phyloP scores from a whole-genome alignment of 2,797 vertebrate genomes.

The Scarus forsteni region DNA sequence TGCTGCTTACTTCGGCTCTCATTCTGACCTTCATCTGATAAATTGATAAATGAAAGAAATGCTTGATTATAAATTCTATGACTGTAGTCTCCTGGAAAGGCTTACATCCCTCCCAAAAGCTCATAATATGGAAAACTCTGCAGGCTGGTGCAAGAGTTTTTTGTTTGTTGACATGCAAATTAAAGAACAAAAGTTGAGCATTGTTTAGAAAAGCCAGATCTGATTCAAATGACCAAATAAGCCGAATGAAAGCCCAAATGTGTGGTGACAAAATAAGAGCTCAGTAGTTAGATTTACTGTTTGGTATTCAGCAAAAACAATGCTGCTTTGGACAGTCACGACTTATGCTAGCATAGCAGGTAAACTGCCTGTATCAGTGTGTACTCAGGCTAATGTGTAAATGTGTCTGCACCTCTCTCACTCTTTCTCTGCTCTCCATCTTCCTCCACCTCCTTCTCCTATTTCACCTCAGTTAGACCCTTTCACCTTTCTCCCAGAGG shows the following conservation, averaged over 20 bases:
- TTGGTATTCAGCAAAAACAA: constrained; percentile 3
- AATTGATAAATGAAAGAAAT: too few species aligned
- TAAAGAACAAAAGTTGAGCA: background rate
- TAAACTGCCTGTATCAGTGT: constrained; percentile 33
- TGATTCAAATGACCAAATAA: background rate
- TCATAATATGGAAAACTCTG: background rate
- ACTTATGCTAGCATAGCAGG: constrained; percentile 27
- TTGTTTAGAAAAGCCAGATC: background rate
- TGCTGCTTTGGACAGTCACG: constrained; percentile 24
- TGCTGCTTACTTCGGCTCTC: too few species aligned
- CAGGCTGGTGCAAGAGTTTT: background rate
- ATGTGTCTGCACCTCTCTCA: constrained; percentile 22
- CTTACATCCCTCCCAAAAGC: background rate
- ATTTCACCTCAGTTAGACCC: constrained; percentile 12
- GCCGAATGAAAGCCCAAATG: background rate
- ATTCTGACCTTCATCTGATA: too few species aligned
- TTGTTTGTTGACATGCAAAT: background rate
- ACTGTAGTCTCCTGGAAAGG: background rate
- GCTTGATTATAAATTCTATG: too few species aligned
- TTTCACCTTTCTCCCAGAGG: constrained; percentile 39
- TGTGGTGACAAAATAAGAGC: constrained; percentile 8
- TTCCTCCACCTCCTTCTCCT: constrained; percentile 20
- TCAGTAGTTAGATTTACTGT: background rate
- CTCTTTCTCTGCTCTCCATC: constrained; percentile 22
- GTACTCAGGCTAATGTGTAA: constrained; percentile 36